Percentiles rank a stretch among this genome's conserved stretches.
These are phyloP conservation scores for Adelognathus sp. DNA, from an alignment of 2,888 invertebrate species.

Conservation along the genomic window DNA sequence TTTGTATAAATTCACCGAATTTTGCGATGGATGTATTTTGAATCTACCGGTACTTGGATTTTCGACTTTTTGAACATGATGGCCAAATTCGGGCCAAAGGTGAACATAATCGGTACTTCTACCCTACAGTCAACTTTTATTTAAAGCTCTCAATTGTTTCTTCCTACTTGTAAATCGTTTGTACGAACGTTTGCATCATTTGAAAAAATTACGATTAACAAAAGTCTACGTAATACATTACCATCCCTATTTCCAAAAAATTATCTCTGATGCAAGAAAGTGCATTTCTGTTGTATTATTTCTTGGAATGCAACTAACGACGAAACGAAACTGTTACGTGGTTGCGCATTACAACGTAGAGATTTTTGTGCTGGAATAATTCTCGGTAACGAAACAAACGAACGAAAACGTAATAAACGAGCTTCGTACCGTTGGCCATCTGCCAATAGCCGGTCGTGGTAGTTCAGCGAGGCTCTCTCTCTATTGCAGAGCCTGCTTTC, in stretches of 20 bases:
- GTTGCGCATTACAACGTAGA: constrained; percentile 36
- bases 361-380: background rate
- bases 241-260: background rate
- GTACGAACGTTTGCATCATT: too few relatives aligned
- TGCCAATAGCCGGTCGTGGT: constrained; percentile 48
- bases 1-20: background rate
- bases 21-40: background rate
- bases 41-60: too few relatives aligned
- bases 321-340: background rate
- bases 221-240: background rate
- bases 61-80: too few relatives aligned
- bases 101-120: too few relatives aligned
- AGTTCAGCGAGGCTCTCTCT: background rate
- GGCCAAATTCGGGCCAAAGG: too few relatives aligned
- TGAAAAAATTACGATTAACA: background rate
- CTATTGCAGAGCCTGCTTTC: background rate
- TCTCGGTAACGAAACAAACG: background rate
- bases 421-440: background rate
- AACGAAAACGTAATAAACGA: constrained; percentile 4
- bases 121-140: too few relatives aligned
- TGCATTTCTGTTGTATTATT: background rate
- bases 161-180: too few relatives aligned
- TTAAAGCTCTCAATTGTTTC: too few relatives aligned
- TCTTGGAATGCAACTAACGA: background rate
- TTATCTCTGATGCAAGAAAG: too few relatives aligned